phyloP scores from a whole-genome alignment of 2,888 invertebrate species.

The Gordius sp. region DNA sequence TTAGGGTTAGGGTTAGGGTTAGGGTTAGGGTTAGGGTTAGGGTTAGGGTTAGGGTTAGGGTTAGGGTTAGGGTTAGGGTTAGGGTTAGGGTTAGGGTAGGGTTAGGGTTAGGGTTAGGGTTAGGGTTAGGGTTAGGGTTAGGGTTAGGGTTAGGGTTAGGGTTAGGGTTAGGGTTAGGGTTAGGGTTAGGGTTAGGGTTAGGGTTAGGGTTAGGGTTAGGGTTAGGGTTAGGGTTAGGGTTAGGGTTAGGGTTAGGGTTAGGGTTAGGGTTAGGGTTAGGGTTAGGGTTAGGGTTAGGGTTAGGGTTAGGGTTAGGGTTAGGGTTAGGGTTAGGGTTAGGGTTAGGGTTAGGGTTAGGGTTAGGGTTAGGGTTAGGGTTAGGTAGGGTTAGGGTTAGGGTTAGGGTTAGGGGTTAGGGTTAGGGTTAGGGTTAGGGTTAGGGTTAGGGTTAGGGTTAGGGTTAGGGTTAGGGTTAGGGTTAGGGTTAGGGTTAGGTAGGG shows the following conservation, averaged over 20 bases:
- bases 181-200: slow-evolving; percentile 19
- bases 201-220: slow-evolving; percentile 20
- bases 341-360: slow-evolving; percentile 18
- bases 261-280: slow-evolving; percentile 18
- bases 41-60: slow-evolving; percentile 17
- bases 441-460: slow-evolving; percentile 20
- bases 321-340: slow-evolving; percentile 18
- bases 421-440: slow-evolving; percentile 20
- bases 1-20: slow-evolving; percentile 17
- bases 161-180: slow-evolving; percentile 19
- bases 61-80: neutral
- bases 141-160: slow-evolving; percentile 18
- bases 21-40: slow-evolving; percentile 17
- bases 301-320: slow-evolving; percentile 18
- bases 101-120: slow-evolving; percentile 19
- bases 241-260: too few species aligned
- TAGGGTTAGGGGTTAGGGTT: too few species aligned
- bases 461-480: slow-evolving; percentile 21
- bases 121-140: slow-evolving; percentile 18
- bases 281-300: slow-evolving; percentile 19
- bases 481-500: slow-evolving; percentile 21
- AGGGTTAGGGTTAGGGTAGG: too few species aligned
- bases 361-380: slow-evolving; percentile 18
- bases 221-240: slow-evolving; percentile 19
- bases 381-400: slow-evolving; percentile 12